These are phyloP conservation scores for Lordiphosa collinella DNA, from an alignment of 1,140 invertebrate species.

Conservation along the genomic window DNA sequence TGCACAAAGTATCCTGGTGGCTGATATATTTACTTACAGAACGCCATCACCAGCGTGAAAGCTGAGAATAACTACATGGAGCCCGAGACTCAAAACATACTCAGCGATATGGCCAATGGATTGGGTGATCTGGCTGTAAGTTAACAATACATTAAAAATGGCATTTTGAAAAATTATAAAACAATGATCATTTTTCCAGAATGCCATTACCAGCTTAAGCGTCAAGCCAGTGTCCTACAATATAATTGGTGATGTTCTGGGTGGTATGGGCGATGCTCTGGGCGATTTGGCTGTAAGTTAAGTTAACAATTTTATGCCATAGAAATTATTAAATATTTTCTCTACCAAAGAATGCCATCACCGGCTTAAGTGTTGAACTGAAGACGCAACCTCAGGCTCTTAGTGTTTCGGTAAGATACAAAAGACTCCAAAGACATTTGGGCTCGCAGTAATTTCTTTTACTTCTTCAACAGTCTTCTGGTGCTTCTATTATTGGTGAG, in stretches of 20 bases:
- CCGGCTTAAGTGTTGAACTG: constrained; percentile 16
- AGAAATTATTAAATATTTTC: no score
- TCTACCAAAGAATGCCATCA: constrained; percentile 26
- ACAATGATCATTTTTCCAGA: background rate
- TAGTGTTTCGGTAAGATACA: constrained; percentile 27
- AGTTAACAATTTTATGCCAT: background rate
- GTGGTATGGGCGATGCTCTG: constrained; percentile 19
- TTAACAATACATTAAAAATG: background rate
- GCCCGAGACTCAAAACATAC: constrained; percentile 16
- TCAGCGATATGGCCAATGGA: constrained; percentile 17
- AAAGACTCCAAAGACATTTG: background rate
- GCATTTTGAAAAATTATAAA: background rate
- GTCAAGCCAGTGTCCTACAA: constrained; percentile 14
- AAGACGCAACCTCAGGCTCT: background rate
- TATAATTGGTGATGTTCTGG: constrained; percentile 32
- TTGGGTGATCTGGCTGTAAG: constrained; percentile 21
- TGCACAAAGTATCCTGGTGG: no score
- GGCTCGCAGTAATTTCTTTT: background rate
- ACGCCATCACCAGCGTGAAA: constrained; percentile 3
- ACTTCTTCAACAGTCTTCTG: constrained; percentile 11
- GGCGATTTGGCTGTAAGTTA: constrained; percentile 34
- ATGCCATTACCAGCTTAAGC: constrained; percentile 6
- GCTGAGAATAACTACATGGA: background rate
- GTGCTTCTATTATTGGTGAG: constrained; percentile 31
- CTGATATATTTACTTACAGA: background rate